phyloP scores from a whole-genome alignment of 2,113 vertebrate species.

The Ptyas mucosa region DNA sequence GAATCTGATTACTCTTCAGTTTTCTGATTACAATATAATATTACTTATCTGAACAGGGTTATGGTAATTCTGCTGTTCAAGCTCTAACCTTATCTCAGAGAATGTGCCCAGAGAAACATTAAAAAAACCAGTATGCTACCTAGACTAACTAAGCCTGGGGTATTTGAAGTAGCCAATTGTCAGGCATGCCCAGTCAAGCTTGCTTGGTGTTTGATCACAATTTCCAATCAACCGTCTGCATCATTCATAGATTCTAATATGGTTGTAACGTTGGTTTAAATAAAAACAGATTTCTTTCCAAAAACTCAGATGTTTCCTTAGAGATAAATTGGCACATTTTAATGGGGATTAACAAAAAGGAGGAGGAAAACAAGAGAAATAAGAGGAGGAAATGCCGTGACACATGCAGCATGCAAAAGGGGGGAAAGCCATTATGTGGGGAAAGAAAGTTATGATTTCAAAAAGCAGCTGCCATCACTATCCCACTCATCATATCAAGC shows the following conservation, averaged over 20 bases:
- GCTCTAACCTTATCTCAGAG: conserved; percentile 49
- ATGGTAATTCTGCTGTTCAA: conserved; percentile 28
- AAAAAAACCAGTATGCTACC: not conserved
- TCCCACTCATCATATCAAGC: not conserved
- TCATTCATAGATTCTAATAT: conserved; percentile 32
- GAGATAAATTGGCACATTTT: conserved; percentile 49
- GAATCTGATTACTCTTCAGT: conserved; percentile 32
- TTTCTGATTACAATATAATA: conserved; percentile 11
- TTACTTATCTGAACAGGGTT: conserved; percentile 36
- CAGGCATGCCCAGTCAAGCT: not conserved
- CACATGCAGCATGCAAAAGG: conserved; percentile 32
- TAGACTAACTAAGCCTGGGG: not conserved
- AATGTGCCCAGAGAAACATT: conserved; percentile 54
- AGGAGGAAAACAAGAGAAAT: not conserved
- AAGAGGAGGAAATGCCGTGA: not conserved
- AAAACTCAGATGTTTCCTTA: conserved; percentile 61
- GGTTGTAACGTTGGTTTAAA: conserved; percentile 18
- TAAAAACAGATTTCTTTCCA: conserved; percentile 46
- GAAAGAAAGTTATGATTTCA: not conserved
- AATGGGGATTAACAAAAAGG: conserved; percentile 50
- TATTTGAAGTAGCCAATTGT: conserved; percentile 34
- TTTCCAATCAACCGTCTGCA: conserved; percentile 53
- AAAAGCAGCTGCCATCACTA: not conserved
- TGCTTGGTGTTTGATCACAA: conserved; percentile 15
- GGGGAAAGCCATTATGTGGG: conserved; percentile 26